A percentile compares a stretch with the other conserved stretches of the same genome.
Evolutionary conservation across 23 tunicate species (phyloP).

Genomic region (Diplosoma virens): DNA sequence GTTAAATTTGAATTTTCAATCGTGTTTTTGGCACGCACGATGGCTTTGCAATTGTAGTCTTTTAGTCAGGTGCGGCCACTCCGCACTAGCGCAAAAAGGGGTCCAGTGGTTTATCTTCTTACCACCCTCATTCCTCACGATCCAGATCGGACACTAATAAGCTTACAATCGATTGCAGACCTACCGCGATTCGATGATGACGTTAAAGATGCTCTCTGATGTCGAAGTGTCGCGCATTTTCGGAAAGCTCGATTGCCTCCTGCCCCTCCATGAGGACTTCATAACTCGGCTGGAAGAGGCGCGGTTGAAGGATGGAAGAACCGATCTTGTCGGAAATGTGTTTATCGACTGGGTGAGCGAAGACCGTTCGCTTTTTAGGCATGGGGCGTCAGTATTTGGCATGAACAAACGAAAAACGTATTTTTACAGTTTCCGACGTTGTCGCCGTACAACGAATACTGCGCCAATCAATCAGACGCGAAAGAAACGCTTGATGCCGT

Average conservation of each 20-base stretch:
- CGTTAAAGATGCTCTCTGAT: constrained; percentile 78
- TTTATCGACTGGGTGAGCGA: constrained; percentile 86
- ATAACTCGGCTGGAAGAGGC: constrained; percentile 47
- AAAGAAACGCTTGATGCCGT: constrained; percentile 77
- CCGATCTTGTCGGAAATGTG: constrained; percentile 57
- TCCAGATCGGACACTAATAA: no score
- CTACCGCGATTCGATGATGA: constrained; percentile 93
- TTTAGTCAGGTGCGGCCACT: no score
- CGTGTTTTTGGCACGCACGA: no score
- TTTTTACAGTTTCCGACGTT: constrained; percentile 73
- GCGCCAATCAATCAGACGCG: constrained; percentile 85
- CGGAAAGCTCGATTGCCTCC: constrained; percentile 81
- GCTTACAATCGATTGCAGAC: no score
- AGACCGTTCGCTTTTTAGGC: no score
- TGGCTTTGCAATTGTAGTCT: no score
- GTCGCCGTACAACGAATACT: constrained; percentile 72
- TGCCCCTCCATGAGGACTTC: constrained; percentile 81
- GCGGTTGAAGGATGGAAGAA: constrained; percentile 58
- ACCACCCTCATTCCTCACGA: no score
- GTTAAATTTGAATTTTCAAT: no score
- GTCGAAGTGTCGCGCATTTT: constrained; percentile 76
- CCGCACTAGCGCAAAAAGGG: no score
- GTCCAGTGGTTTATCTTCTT: no score
- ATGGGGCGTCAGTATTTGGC: no score
- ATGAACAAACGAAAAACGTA: no score